Evolutionary conservation across 2,797 vertebrate species (phyloP).

Genomic region (Danio kyathit): DNA sequence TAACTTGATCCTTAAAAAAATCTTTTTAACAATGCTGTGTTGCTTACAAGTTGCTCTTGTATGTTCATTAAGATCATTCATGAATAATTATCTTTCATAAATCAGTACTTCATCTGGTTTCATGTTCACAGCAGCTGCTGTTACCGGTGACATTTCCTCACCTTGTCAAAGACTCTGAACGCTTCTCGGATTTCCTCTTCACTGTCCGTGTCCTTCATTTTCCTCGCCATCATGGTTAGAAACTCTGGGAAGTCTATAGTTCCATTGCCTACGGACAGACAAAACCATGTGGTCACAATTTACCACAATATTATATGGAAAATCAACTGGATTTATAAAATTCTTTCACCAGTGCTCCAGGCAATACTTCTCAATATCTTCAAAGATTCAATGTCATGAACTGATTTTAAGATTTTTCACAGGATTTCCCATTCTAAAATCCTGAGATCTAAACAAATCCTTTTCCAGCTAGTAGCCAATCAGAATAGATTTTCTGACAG

Average conservation of each 20-base stretch:
- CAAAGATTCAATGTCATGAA: not conserved
- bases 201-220: constrained; percentile 94
- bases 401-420: not conserved
- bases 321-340: not conserved
- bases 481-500: not conserved
- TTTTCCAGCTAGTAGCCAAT: not conserved
- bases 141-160: constrained; percentile 60
- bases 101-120: constrained; percentile 7
- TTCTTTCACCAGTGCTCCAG: not conserved
- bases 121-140: not conserved
- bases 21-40: not conserved
- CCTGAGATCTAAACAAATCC: not conserved
- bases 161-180: constrained; percentile 92
- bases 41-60: not conserved
- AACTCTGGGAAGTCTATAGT: constrained; percentile 94
- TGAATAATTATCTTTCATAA: not conserved
- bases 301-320: not conserved
- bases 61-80: not conserved
- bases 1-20: not conserved
- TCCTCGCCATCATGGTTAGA: constrained; percentile 92
- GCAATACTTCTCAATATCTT: not conserved
- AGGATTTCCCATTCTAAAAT: not conserved
- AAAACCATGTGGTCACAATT: not conserved
- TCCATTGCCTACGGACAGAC: constrained; percentile 81
- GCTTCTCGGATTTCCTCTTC: constrained; percentile 94